Evolutionary conservation across 2,797 vertebrate species (phyloP).

Genomic region (Sebastes trivittatus): DNA sequence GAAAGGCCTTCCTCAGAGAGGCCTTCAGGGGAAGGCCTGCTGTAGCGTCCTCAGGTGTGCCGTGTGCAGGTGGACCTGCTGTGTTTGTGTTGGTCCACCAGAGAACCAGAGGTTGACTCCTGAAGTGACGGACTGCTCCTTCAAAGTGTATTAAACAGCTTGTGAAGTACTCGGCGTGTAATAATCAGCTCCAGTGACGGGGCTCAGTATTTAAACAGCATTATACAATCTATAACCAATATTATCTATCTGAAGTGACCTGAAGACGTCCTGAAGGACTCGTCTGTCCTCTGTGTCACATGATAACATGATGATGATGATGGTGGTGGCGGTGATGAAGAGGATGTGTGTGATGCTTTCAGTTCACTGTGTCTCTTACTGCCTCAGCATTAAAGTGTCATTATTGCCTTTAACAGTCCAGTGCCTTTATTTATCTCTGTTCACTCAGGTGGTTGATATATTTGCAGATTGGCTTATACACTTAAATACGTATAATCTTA

Average conservation of each 20-base stretch:
- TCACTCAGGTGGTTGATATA: neutral
- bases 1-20: neutral
- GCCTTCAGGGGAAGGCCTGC: too few relatives aligned
- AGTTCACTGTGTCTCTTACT: slow-evolving; percentile 72
- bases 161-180: slow-evolving; percentile 70
- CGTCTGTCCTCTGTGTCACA: slow-evolving; percentile 45
- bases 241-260: slow-evolving; percentile 73
- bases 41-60: too few relatives aligned
- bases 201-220: slow-evolving; percentile 67
- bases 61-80: neutral
- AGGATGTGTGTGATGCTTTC: slow-evolving; percentile 43
- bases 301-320: slow-evolving; percentile 1
- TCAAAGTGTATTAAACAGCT: slow-evolving; percentile 72
- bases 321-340: slow-evolving; percentile 9
- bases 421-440: neutral
- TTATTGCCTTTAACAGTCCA: slow-evolving; percentile 19
- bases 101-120: neutral
- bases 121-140: slow-evolving; percentile 37
- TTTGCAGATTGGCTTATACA: too few relatives aligned
- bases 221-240: slow-evolving; percentile 77
- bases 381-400: slow-evolving; percentile 71
- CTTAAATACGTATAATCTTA: too few relatives aligned
- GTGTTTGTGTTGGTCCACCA: neutral
- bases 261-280: slow-evolving; percentile 20
- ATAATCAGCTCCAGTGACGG: slow-evolving; percentile 60